Evolutionary conservation across 2,888 invertebrate species (phyloP), one percentile per base, ranked within the genome.

Genomic region (Heteromyza rotundicornis): DNA sequence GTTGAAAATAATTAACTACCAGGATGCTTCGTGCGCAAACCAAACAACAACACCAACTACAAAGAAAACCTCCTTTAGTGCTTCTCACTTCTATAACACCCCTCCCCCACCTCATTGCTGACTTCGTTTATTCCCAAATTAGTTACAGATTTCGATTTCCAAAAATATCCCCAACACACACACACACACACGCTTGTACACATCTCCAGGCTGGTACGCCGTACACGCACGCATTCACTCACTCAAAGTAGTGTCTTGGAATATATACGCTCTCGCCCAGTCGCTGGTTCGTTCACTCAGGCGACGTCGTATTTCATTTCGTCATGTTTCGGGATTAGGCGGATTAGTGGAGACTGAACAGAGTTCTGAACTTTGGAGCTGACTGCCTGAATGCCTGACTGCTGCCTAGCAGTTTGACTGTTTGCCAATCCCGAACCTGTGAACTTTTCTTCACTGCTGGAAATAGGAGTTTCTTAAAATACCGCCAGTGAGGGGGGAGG

Each of bases 281-380:
- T 20, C 20, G 49, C 50, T 59, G 59, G 50, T 57, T 60, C 63
- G 65, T 63, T 68, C 72, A 70, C 72, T 72, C 52, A 16, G 70
- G 73, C 74, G 73, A 72, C 73, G 70, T 78, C 76, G 77, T 78
- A 79, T 78, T 79, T 79, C 78, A 79, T 79, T 79, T 78, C 79
- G 78, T 79, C 79, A 79, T 79, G 79, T 79, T 77, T 70, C 71
- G 72, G 77, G 79, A 79, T 79, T 79, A 79, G 68, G 71, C 67
- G 77, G 79, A 79, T 79, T 79, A 79, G 76, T 71, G 72, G 68
- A 72, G 76, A 73, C 74, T 73, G 76, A 71, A 73, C 69, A 73
- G 72, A 52, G 53, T 47, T 59, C 70, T 75, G 75, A 75, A 74
- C 75, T 74, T 74, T 69, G 64, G 62, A 69, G 68, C 65, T 59